Percentiles rank a stretch among this genome's conserved stretches.
Evolutionary conservation across 2,888 invertebrate species (phyloP).

Genomic region (Nudaria mundana): DNA sequence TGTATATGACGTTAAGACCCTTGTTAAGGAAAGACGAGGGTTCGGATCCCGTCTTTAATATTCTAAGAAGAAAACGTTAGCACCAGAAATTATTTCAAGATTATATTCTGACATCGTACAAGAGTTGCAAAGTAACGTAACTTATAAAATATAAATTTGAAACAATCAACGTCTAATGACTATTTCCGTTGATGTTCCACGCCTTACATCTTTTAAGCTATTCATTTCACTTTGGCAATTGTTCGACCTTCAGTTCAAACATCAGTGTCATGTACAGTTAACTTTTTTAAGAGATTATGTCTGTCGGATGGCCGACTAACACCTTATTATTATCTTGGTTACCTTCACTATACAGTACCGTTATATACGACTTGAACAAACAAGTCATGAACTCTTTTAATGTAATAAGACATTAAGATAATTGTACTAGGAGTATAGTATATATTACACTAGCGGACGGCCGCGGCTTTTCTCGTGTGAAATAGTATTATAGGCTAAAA

Average conservation of each 20-base stretch:
- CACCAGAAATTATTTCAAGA: too few relatives aligned
- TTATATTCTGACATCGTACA: too few relatives aligned
- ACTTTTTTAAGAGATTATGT: constrained; percentile 47
- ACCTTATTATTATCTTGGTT: constrained; percentile 60
- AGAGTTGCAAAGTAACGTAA: too few relatives aligned
- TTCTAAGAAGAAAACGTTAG: too few relatives aligned
- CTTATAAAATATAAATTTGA: too few relatives aligned
- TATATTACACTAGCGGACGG: too few relatives aligned
- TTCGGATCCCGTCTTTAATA: too few relatives aligned
- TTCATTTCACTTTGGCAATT: constrained; percentile 31
- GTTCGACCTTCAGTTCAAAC: constrained; percentile 37
- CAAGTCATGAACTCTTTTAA: constrained; percentile 29
- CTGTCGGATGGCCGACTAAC: constrained; percentile 63
- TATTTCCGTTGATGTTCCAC: constrained; percentile 11
- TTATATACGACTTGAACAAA: constrained; percentile 40
- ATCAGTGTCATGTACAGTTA: constrained; percentile 60
- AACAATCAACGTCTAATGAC: neutral
- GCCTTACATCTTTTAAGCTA: constrained; percentile 20
- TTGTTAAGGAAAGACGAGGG: too few relatives aligned
- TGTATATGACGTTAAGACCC: too few relatives aligned
- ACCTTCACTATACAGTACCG: constrained; percentile 54
- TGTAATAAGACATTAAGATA: constrained; percentile 10
- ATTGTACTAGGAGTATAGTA: too few relatives aligned
- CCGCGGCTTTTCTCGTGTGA: too few relatives aligned
- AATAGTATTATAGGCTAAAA: too few relatives aligned